Percentiles rank a stretch among this genome's conserved stretches.
Evolutionary conservation across 2,888 invertebrate genomes (phyloP).

Genomic region (Oscheius sp.): DNA sequence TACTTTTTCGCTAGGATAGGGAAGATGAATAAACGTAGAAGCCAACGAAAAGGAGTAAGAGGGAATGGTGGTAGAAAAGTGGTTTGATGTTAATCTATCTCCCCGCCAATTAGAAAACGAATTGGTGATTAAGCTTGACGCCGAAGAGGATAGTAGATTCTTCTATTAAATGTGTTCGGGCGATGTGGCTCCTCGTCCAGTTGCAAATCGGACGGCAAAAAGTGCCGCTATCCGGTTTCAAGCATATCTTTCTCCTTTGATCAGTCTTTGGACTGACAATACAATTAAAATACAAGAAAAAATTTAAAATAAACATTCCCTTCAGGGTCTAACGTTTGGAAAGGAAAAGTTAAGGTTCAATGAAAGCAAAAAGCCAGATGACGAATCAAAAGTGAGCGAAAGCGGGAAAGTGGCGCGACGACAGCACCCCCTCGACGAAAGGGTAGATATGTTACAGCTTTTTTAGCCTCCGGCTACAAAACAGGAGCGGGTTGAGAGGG

Average conservation of each 20-base stretch:
- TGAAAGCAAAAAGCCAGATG: not conserved
- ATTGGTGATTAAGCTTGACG: not conserved
- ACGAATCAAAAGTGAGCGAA: not conserved
- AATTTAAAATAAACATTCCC: no score
- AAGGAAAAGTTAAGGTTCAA: not conserved
- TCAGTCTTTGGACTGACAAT: not conserved
- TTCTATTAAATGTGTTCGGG: not conserved
- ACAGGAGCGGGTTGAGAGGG: not conserved
- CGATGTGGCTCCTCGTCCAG: not conserved
- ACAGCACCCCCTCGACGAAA: not conserved
- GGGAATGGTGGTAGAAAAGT: not conserved
- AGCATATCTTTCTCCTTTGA: not conserved
- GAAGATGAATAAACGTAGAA: not conserved
- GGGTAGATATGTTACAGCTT: not conserved
- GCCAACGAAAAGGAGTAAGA: not conserved
- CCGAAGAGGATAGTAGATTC: slow-evolving; percentile 12
- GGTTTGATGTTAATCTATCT: not conserved
- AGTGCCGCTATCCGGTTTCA: not conserved
- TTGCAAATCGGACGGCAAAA: slow-evolving; percentile 3
- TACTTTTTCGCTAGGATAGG: no score
- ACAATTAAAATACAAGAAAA: not conserved
- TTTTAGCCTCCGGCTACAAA: not conserved
- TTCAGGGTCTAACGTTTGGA: not conserved
- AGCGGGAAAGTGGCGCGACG: not conserved
- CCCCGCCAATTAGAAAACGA: slow-evolving; percentile 5